Evolutionary conservation across 1,140 invertebrate genomes (phyloP), one percentile per base, ranked within the genome.

Genomic region (Pseudomyrmex dendroicus): DNA sequence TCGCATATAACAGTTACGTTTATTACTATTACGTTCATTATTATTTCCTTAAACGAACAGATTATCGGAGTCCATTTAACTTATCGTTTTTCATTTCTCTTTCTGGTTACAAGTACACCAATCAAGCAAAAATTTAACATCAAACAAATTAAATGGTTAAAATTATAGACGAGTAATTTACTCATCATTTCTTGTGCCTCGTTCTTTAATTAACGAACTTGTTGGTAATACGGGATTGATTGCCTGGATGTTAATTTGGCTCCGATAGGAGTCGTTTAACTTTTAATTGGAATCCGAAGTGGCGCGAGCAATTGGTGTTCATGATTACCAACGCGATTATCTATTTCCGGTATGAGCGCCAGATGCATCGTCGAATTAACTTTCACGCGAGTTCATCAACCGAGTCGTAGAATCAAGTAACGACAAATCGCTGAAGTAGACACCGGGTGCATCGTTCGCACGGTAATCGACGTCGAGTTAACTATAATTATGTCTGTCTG

Each of bases 211-310:
- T 72, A 67, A 70, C 66, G n/a, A 80, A 70, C 66, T 80, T 72
- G 68, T 72, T 72, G 44, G 20, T 73, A 87, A 83, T 50, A 57
- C 56, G 57, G 35, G 56, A 86, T 84, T 73, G 85, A 87, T 86
- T 73, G 62, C 66, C 52, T 25, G 57, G 82, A 84, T 67, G 80
- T 86, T 87, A 87, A 86, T 87, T 86, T 77, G 73, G 83, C 20
- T 50, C 57, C 48, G 82, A 87, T 86, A 80, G 82, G 68, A 84
- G 73, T 66, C 84, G 85, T 87, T 88, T 84, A 86, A 87, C 85
- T 87, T 87, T 87, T 87, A 87, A 87, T 87, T 86, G 85, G 57
- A 84, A 80, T 68, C 56, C 63, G 46, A 61, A 83, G 67, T 25
- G 50, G 48, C 52, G 48, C 35, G n/a, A 12, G 61, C 73, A 67